Percentiles rank a stretch among this genome's conserved stretches.
phyloP scores from a whole-genome alignment of 2,888 invertebrate species.

The Malacosoma neustria region DNA sequence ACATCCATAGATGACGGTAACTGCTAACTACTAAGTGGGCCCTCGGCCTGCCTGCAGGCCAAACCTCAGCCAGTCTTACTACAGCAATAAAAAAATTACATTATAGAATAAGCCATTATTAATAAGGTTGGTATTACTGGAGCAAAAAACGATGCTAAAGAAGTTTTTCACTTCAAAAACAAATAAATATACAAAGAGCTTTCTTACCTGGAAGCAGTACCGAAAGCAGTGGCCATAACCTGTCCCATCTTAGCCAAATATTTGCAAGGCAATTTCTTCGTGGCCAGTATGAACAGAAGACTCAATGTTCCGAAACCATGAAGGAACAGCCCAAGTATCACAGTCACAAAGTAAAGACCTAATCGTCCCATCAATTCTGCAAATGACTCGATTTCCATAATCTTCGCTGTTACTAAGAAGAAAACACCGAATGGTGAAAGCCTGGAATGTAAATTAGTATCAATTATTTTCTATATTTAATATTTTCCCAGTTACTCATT shows the following conservation, averaged over 20 bases:
- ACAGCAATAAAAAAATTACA: too few species aligned
- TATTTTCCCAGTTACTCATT: too few species aligned
- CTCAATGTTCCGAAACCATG: constrained; percentile 95
- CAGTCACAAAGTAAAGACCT: constrained; percentile 95
- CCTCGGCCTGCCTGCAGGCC: too few species aligned
- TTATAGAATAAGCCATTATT: too few species aligned
- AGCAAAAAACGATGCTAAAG: too few species aligned
- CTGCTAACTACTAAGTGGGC: too few species aligned
- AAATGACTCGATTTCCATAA: constrained; percentile 92
- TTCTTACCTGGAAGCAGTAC: constrained; percentile 89
- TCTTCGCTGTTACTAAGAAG: constrained; percentile 92
- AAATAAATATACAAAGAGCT: background rate
- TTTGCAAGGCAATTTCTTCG: constrained; percentile 87
- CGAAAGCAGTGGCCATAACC: constrained; percentile 96
- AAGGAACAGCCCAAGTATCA: constrained; percentile 90
- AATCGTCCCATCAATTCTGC: constrained; percentile 88
- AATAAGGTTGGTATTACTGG: too few species aligned
- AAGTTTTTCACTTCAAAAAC: too few species aligned
- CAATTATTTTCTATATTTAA: too few species aligned
- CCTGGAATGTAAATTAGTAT: constrained; percentile 77
- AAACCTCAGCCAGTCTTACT: too few species aligned
- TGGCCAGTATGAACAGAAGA: constrained; percentile 86
- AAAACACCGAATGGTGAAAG: constrained; percentile 92
- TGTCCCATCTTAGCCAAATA: constrained; percentile 90
- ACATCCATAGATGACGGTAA: too few species aligned